phyloP scores from a whole-genome alignment of 2,113 vertebrate genomes.

The Caloenas nicobarica region DNA sequence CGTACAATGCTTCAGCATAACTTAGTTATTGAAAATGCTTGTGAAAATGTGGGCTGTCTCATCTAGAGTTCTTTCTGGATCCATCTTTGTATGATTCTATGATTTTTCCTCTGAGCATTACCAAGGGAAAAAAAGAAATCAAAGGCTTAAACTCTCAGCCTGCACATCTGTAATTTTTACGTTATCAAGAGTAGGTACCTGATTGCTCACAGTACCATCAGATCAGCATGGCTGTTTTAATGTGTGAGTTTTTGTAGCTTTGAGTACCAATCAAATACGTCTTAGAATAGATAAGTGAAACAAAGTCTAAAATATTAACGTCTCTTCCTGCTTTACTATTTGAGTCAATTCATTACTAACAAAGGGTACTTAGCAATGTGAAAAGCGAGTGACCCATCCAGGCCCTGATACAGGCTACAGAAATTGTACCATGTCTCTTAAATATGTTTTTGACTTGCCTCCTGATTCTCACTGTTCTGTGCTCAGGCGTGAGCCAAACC shows the following conservation, averaged over 20 bases:
- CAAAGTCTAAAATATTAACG: not conserved
- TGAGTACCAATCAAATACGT: not conserved
- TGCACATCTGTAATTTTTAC: not conserved
- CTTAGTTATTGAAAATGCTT: not conserved
- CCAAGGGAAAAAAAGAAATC: not conserved
- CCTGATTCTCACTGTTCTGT: not conserved
- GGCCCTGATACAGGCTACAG: not conserved
- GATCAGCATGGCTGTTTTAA: not conserved
- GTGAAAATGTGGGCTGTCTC: not conserved
- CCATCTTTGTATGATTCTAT: not conserved
- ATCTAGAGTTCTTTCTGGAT: not conserved
- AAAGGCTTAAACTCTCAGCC: not conserved
- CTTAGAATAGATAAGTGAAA: not conserved
- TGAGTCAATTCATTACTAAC: not conserved
- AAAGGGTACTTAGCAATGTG: not conserved
- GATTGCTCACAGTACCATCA: not conserved
- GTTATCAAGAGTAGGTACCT: not conserved
- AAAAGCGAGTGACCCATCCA: not conserved
- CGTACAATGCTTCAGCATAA: not conserved
- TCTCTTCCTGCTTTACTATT: not conserved
- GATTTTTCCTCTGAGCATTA: not conserved
- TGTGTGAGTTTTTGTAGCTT: not conserved
- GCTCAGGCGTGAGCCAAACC: not conserved
- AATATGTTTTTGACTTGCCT: not conserved
- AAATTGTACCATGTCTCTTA: not conserved